Conservation (phyloP, 2,113 vertebrate species). For the Meles meles region DNA sequence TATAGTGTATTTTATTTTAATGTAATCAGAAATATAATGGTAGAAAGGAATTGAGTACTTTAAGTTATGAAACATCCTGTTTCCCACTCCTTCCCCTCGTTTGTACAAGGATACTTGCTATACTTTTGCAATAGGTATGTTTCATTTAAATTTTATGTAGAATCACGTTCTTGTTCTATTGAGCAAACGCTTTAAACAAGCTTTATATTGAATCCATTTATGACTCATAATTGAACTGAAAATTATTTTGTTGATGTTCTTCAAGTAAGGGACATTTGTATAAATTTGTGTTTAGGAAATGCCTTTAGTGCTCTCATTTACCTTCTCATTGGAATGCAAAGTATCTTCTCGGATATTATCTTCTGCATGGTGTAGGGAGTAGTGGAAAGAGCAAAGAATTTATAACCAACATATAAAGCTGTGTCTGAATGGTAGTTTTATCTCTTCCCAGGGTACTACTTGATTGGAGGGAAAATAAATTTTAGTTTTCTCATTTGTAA, state of each 20-base stretch:
- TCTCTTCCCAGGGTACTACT: not conserved
- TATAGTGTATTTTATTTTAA: not conserved
- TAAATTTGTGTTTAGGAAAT: constrained; percentile 23
- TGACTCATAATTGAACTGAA: constrained; percentile 9
- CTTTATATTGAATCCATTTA: constrained; percentile 6
- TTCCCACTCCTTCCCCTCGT: not conserved
- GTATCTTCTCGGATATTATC: not conserved
- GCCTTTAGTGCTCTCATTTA: not conserved
- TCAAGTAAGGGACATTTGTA: not conserved
- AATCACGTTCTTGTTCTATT: not conserved
- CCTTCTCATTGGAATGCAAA: constrained; percentile 9
- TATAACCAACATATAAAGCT: not conserved
- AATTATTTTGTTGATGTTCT: not conserved
- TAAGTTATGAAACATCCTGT: not conserved
- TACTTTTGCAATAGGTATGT: not conserved
- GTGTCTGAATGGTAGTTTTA: not conserved
- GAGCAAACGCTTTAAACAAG: not conserved
- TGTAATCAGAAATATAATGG: not conserved
- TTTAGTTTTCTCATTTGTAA: not conserved
- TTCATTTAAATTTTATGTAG: constrained; percentile 17
- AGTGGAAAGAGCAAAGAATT: not conserved
- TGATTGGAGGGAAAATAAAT: not conserved
- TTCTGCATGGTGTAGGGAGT: not conserved
- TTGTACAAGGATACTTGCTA: not conserved
- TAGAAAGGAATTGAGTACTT: not conserved